Evolutionary conservation across 2,888 invertebrate species (phyloP), one percentile per base, ranked within the genome.

Genomic region (Gymnosoma rotundatum): DNA sequence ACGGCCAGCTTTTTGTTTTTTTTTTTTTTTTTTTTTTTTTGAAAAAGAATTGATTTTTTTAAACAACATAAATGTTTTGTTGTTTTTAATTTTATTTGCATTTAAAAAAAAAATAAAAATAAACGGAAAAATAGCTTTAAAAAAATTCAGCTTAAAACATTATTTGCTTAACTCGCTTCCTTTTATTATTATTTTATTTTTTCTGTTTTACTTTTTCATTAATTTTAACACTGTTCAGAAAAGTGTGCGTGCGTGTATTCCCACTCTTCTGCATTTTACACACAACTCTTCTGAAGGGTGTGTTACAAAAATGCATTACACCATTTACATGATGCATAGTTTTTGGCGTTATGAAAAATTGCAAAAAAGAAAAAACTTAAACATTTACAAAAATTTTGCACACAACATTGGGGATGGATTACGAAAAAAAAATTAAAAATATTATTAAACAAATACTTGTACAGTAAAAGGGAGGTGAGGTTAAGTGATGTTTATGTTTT

Each of bases 301-400:
- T 78, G 84, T 78, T 69, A 74, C 69, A 63, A 72, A 84, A 84
- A 81, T 84, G 81, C 81, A 78, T 82, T 86, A 80, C 64, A 54
- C 48, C 86, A 73, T 83, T 81, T 82, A 64, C 64, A 75, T 80
- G 83, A 18, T 79, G 87, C 87, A 88, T 86, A 85, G 78, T 88
- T 87, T 80, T 79, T 54, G 79, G 78, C 80, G 66, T 58, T 73
- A 73, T 76, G 73, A 63, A 83, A 86, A 83, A 86, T 83, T 79
- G 61, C 56, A 73, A 81, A 84, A 32, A 32, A 32, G 6, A 82
- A 56, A 61, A 58, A 69, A 12, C 10, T 42, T 74, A 78, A 73
- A 74, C 42, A 69, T 73, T 72, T 76, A 78, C 54, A 73, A 85
- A 80, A 81, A 75, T 75, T 74, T 54, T 78, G 69, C 73, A 42